Evolutionary conservation across 1,140 invertebrate species (phyloP), one percentile per base, ranked within the genome.

Genomic region (Tyrophagus putrescentiae): DNA sequence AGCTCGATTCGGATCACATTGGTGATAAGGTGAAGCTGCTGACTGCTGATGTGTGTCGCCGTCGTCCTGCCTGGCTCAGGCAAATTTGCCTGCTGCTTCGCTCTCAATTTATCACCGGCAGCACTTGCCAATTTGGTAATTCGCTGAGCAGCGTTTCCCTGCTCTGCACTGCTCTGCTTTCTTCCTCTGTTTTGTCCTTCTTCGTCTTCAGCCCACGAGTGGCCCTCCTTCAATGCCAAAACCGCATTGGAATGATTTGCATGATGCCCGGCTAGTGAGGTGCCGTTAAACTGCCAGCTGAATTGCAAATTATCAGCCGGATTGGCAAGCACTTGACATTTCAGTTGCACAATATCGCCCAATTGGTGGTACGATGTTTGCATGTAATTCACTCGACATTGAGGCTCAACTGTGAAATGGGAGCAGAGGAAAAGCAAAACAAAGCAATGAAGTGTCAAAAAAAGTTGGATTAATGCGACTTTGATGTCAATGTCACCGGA

Each of bases 331-430:
- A 54, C 25, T 27, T 54, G 52, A 54, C 52, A 54, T 33, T 54
- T 54, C n/a, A 54, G 52, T 54, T 54, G 52, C 2, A 54, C 52
- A 54, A 27, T n/a, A 23, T 54, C 52, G 27, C 25, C 52, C 27
- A 54, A 27, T 27, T 54, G 4, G 11, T 54, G 52, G 27, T 54
- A 54, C 7, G 21, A 31, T 21, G 28, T 54, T 18, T 31, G 27
- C 11, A 31, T 25, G 11, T 21, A 54, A n/a, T 54, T 34, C 1
- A 31, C 28, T 31, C 25, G 52, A 33, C 52, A 54, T 33, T 54
- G 52, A 28, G 52, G 52, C 52, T 54, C 25, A 33, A 32, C 52
- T 54, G 13, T n/a, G n/a, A n/a, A n/a, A n/a, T n/a, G n/a, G 1
- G 25, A 21, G 18, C 25, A 42, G 18, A 42, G 21, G 25, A 2